These are phyloP conservation scores for Urocyon cinereoargenteus DNA, from an alignment of 2,797 vertebrate species.

Conservation along the genomic window DNA sequence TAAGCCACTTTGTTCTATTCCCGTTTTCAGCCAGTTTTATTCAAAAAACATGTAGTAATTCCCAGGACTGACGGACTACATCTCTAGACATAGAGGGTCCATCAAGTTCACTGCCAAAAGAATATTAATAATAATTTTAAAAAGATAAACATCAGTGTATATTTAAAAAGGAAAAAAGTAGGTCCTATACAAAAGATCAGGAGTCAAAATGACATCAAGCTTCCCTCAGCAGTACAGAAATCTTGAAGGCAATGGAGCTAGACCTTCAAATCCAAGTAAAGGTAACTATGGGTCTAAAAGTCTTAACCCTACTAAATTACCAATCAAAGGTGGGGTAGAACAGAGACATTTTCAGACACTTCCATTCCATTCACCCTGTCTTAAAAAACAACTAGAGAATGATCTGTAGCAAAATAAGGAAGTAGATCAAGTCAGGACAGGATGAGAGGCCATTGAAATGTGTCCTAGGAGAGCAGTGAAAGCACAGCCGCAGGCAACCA, in stretches of 20 bases:
- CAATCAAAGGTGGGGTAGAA: neutral
- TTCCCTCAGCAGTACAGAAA: neutral
- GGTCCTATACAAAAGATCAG: neutral
- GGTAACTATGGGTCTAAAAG: neutral
- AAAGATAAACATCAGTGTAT: neutral
- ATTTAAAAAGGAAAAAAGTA: neutral
- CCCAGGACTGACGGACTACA: neutral
- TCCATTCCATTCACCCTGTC: neutral
- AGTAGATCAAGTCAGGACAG: neutral
- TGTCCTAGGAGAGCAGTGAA: neutral
- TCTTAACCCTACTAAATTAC: neutral
- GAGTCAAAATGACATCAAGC: neutral
- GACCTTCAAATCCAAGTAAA: neutral
- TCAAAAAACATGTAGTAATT: constrained; percentile 13
- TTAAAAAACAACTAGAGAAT: neutral
- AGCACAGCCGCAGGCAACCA: neutral
- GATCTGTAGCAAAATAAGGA: neutral
- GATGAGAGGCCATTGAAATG: neutral
- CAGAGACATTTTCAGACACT: constrained; percentile 8
- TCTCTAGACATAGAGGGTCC: neutral
- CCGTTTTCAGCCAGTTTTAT: neutral
- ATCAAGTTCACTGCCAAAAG: neutral
- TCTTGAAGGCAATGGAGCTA: neutral
- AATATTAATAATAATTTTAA: neutral
- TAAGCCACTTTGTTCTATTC: neutral